A percentile compares a stretch with the other conserved stretches of the same genome.
These are phyloP conservation scores for Rhopilema esculentum DNA, from an alignment of 30 jellyfish, hydroid and myxozoan genomes.

Conservation along the genomic window DNA sequence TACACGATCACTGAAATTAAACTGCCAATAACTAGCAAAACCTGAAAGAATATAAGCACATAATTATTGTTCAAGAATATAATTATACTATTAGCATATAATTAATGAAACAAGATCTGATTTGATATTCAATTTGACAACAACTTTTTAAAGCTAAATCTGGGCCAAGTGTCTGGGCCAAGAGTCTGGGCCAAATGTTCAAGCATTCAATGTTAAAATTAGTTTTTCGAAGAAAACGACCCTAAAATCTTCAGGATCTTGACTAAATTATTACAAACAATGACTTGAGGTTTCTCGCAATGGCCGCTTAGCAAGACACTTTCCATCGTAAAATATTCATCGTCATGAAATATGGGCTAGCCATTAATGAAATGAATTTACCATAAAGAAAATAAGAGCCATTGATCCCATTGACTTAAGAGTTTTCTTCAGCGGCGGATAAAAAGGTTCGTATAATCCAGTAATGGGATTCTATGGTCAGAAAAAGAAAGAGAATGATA, in stretches of 20 bases:
- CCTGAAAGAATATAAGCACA: slow-evolving; percentile 73
- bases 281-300: background rate
- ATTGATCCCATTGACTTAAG: slow-evolving; percentile 85
- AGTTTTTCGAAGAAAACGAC: background rate
- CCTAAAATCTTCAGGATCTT: background rate
- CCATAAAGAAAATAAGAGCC: slow-evolving; percentile 82
- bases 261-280: background rate
- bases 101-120: too few relatives aligned
- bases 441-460: slow-evolving; percentile 72
- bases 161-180: too few relatives aligned
- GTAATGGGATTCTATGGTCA: slow-evolving; percentile 75
- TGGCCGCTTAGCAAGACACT: background rate
- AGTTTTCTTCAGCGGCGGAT: slow-evolving; percentile 77
- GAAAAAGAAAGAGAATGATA: background rate
- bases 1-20: slow-evolving; percentile 75
- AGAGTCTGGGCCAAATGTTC: too few relatives aligned
- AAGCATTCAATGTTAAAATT: too few relatives aligned
- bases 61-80: too few relatives aligned
- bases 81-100: too few relatives aligned
- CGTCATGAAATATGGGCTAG: background rate
- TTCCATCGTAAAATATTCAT: background rate
- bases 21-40: slow-evolving; percentile 77
- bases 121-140: too few relatives aligned
- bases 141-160: too few relatives aligned
- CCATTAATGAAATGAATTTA: background rate